phyloP scores from a whole-genome alignment of 2,797 vertebrate species.

The Fistularia commersonii region DNA sequence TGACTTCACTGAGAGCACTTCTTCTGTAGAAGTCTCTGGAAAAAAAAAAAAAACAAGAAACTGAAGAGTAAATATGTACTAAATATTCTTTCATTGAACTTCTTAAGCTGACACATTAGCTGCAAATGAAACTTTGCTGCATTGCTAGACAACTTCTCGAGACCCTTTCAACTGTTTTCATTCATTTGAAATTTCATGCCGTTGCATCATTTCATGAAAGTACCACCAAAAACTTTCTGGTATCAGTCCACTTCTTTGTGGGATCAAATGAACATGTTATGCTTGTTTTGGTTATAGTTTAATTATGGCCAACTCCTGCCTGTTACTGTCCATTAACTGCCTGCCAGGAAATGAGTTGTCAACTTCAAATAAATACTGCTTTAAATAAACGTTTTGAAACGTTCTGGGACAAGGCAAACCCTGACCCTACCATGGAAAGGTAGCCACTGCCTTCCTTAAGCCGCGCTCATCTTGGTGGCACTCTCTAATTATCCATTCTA shows the following conservation, averaged over 20 bases:
- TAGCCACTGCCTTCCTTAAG: constrained; percentile 37
- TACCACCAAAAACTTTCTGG: constrained; percentile 13
- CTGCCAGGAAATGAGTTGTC: constrained; percentile 58
- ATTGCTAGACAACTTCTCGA: background rate
- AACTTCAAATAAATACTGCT: constrained; percentile 57
- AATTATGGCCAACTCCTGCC: constrained; percentile 22
- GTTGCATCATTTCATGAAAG: constrained; percentile 40
- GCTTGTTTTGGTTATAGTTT: constrained; percentile 46
- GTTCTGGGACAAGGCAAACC: constrained; percentile 39
- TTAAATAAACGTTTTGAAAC: constrained; percentile 39
- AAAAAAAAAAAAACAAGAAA: too few species aligned
- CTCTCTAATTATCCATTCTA: constrained; percentile 59
- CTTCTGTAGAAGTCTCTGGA: too few species aligned
- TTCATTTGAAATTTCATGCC: constrained; percentile 6
- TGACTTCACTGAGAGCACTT: too few species aligned
- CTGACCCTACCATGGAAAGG: constrained; percentile 50
- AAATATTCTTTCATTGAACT: too few species aligned
- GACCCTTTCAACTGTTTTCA: constrained; percentile 3
- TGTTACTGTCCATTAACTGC: constrained; percentile 24
- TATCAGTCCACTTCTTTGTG: constrained; percentile 13
- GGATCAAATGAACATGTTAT: constrained; percentile 24
- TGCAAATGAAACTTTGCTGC: background rate
- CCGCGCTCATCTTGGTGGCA: constrained; percentile 31
- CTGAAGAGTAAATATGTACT: too few species aligned
- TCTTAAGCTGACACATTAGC: too few species aligned